These are phyloP conservation scores for Heliornis fulica DNA, from an alignment of 2,113 vertebrate species.

Conservation along the genomic window DNA sequence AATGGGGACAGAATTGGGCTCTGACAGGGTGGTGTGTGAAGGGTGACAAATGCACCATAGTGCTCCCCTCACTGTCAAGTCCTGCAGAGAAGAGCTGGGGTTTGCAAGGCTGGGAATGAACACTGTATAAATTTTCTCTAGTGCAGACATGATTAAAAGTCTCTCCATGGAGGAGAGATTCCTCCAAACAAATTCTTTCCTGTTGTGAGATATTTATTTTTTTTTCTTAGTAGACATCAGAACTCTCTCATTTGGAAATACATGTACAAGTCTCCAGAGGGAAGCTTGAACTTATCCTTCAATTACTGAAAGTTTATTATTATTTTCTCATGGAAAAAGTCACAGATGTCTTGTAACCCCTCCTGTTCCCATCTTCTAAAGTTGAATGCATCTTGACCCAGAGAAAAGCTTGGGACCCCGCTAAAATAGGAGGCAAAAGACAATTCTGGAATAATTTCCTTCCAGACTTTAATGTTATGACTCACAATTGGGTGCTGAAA, in stretches of 20 bases:
- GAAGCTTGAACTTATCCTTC: conserved; percentile 56
- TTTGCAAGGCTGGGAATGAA: neutral
- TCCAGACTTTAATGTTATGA: neutral
- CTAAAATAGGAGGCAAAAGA: conserved; percentile 30
- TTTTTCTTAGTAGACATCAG: conserved; percentile 31
- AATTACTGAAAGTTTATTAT: conserved; percentile 61
- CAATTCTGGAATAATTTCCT: conserved; percentile 11
- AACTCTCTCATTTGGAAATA: conserved; percentile 47
- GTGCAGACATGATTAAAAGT: neutral
- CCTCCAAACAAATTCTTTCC: conserved; percentile 45
- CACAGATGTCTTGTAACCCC: conserved; percentile 37
- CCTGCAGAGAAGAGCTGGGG: neutral
- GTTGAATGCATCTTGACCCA: conserved; percentile 37
- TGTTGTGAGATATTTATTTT: conserved; percentile 8
- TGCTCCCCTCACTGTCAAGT: neutral
- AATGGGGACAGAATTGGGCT: neutral
- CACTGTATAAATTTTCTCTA: neutral
- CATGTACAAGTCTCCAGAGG: conserved; percentile 54
- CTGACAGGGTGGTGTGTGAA: neutral
- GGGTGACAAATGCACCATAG: neutral
- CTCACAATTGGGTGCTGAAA: neutral
- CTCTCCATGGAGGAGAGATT: neutral
- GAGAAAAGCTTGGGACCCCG: neutral
- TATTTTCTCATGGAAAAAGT: conserved; percentile 69
- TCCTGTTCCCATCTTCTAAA: conserved; percentile 51